Evolutionary conservation across 2,113 vertebrate genomes (phyloP).

Genomic region (Eclectus roratus): DNA sequence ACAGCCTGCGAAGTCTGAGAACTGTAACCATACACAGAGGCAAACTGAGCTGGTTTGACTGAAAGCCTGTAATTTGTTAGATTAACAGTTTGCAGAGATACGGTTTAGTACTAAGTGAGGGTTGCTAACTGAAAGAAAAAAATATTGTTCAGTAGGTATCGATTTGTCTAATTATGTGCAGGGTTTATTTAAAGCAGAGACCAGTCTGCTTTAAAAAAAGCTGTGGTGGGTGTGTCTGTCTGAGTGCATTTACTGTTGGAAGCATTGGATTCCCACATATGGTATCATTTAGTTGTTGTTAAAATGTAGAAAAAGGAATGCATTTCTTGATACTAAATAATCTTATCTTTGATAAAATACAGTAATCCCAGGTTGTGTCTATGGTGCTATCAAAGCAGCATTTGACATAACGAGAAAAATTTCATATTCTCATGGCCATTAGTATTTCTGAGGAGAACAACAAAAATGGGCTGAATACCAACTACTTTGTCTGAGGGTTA

Average conservation of each 20-base stretch:
- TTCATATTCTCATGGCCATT: neutral
- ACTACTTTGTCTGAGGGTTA: neutral
- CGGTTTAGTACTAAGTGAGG: conserved; percentile 30
- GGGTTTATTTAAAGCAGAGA: conserved; percentile 3
- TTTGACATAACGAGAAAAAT: neutral
- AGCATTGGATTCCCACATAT: neutral
- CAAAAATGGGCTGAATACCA: neutral
- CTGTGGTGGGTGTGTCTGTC: neutral
- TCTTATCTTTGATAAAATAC: neutral
- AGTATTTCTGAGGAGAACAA: neutral
- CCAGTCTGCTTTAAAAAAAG: neutral
- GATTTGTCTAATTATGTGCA: conserved; percentile 23
- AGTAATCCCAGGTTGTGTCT: neutral
- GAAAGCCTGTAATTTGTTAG: conserved; percentile 53
- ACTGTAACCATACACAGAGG: neutral
- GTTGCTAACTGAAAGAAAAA: conserved; percentile 11
- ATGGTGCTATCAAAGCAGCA: neutral
- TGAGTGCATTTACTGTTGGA: neutral
- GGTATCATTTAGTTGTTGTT: neutral
- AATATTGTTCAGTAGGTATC: neutral
- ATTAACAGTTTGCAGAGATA: conserved; percentile 29
- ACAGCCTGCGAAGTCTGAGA: neutral
- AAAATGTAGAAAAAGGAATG: neutral
- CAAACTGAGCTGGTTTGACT: neutral
- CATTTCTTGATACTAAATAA: neutral